phyloP scores from a whole-genome alignment of 2,113 vertebrate genomes.

The Eolophus roseicapilla region DNA sequence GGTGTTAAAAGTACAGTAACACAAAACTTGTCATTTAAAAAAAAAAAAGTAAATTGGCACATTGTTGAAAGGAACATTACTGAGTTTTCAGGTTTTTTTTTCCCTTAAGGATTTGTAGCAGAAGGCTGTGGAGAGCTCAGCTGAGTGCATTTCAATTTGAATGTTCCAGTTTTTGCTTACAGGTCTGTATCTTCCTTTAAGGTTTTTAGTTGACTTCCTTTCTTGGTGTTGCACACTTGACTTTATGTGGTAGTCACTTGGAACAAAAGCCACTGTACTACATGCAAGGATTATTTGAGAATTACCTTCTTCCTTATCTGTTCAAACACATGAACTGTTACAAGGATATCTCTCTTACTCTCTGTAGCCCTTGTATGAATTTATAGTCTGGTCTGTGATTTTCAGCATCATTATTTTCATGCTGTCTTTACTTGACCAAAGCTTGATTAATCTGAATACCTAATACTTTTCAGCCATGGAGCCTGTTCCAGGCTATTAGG shows the following conservation, averaged over 20 bases:
- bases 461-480: not conserved
- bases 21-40: not conserved
- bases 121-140: not conserved
- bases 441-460: not conserved
- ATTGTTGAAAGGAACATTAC: not conserved
- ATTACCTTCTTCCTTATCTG: not conserved
- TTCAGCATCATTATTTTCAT: not conserved
- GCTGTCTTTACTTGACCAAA: not conserved
- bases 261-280: not conserved
- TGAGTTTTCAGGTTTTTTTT: not conserved
- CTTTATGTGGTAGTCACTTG: not conserved
- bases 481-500: not conserved
- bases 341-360: not conserved
- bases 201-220: not conserved
- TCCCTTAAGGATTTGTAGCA: not conserved
- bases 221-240: not conserved
- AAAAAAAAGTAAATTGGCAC: not conserved
- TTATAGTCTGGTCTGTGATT: not conserved
- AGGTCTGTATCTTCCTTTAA: not conserved
- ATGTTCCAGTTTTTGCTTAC: not conserved
- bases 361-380: not conserved
- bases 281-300: not conserved
- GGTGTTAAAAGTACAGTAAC: not conserved
- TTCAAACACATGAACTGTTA: not conserved
- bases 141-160: not conserved